Base-by-base conservation (phyloP, 2,113 vertebrate genomes). In the Benitochromis conjunctus region DNA sequence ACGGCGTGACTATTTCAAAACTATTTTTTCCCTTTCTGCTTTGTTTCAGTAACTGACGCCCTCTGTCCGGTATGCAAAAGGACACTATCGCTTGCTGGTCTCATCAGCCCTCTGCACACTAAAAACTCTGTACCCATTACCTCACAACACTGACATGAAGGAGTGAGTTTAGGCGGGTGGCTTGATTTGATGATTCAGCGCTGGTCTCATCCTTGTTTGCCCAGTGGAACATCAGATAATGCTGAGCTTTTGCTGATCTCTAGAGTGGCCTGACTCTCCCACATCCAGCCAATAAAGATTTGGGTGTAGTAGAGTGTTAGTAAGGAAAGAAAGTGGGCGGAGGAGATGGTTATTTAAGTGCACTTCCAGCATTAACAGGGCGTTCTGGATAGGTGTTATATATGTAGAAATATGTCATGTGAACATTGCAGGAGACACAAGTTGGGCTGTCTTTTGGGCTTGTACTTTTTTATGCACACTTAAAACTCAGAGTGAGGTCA, bases 141-240 rank as follows among this genome's bases (percentile, higher is more conserved):
- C 91, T 94, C 92, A 94, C 83, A 21, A 82, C 79, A 74, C 51
- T 60, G 88, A 92, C 56, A 83, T 48, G 89, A 79, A 91, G 86
- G 85, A 90, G 90, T 80, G 91, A 71, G 80, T 90, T 88, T 82
- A 91, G 88, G 21, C 74, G 53, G 13, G 64, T 79, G 51, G 66
- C n/a, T 5, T 18, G 36, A 80, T 89, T 86, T 91, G 94, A 93
- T 94, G 94, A 95, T 62, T 93, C 93, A 92, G 94, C 88, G 1
- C 3, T 19, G 62, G 76, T 84, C 82, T 78, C 93, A 92, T 94
- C 93, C 92, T 89, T 94, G 94, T 94, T 93, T 90, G 93, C 77
- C 88, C 79, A 90, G 85, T 31, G 82, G 80, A 74, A 82, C 88
- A 86, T 89, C 85, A 90, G 91, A 95, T 94, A 94, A 86, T 87